Conservation (phyloP, 1,140 invertebrate species). For the Formica exsecta region DNA sequence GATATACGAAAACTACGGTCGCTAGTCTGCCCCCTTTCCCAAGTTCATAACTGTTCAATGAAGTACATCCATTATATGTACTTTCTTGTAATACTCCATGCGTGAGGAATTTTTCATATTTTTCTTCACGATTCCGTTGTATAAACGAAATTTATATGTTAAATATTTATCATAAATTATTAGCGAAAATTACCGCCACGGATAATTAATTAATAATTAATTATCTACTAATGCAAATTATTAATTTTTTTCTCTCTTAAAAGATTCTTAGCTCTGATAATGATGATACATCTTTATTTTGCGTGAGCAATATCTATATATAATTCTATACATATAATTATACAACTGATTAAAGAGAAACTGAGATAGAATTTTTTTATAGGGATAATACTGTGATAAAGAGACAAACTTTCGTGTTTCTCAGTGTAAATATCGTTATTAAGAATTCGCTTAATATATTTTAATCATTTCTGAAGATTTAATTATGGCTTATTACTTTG, state of each 20-base stretch:
- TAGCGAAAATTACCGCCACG: not conserved
- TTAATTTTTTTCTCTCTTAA: not conserved
- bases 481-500: conserved; percentile 58
- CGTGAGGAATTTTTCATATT: not conserved
- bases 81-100: not conserved
- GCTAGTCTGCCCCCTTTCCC: not conserved
- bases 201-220: not conserved
- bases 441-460: conserved; percentile 20
- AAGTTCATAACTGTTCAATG: conserved; percentile 54
- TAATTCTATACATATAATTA: not conserved
- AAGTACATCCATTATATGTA: conserved; percentile 2
- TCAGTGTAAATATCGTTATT: conserved; percentile 27
- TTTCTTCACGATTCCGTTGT: not conserved
- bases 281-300: not conserved
- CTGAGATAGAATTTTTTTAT: not conserved
- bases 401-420: conserved; percentile 1
- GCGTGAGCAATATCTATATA: not conserved
- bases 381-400: not conserved
- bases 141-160: not conserved
- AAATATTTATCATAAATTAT: not conserved
- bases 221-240: not conserved
- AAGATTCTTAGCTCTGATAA: not conserved
- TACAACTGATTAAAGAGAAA: not conserved
- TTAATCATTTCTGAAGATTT: conserved; percentile 41
- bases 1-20: conserved; percentile 44